Conservation (phyloP, 2,888 invertebrate genomes). For the Cecidostiba fungosa region DNA sequence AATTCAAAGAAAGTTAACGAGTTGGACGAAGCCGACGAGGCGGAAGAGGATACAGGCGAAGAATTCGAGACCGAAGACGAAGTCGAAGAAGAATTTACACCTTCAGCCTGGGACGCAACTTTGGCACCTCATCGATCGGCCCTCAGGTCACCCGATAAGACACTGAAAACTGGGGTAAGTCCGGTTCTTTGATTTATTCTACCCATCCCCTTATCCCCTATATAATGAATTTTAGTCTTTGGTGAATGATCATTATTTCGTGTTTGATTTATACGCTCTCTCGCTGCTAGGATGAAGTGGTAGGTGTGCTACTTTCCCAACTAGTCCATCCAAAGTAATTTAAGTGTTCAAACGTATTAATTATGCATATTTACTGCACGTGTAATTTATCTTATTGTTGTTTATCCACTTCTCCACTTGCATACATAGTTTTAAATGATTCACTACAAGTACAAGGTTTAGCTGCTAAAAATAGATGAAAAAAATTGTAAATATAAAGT, state of each 20-base stretch:
- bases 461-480: background rate
- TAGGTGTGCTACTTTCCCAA: slow-evolving; percentile 73
- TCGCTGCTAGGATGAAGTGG: slow-evolving; percentile 78
- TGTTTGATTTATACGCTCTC: slow-evolving; percentile 66
- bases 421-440: slow-evolving; percentile 11
- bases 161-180: slow-evolving; percentile 78
- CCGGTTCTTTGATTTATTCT: background rate
- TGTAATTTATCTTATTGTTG: background rate
- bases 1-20: slow-evolving; percentile 54
- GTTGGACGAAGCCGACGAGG: slow-evolving; percentile 60
- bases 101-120: slow-evolving; percentile 91
- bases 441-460: background rate
- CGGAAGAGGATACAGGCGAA: slow-evolving; percentile 52
- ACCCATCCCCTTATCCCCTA: background rate
- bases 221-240: slow-evolving; percentile 38
- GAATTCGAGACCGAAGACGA: slow-evolving; percentile 77
- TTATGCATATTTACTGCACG: slow-evolving; percentile 26
- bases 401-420: slow-evolving; percentile 22
- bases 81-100: slow-evolving; percentile 87
- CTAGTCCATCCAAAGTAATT: slow-evolving; percentile 33
- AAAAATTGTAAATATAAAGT: background rate
- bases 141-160: slow-evolving; percentile 84
- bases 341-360: background rate
- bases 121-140: slow-evolving; percentile 89
- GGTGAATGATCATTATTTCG: slow-evolving; percentile 63